phyloP scores from a whole-genome alignment of 1,140 invertebrate species.

The Drosophila subobscura region DNA sequence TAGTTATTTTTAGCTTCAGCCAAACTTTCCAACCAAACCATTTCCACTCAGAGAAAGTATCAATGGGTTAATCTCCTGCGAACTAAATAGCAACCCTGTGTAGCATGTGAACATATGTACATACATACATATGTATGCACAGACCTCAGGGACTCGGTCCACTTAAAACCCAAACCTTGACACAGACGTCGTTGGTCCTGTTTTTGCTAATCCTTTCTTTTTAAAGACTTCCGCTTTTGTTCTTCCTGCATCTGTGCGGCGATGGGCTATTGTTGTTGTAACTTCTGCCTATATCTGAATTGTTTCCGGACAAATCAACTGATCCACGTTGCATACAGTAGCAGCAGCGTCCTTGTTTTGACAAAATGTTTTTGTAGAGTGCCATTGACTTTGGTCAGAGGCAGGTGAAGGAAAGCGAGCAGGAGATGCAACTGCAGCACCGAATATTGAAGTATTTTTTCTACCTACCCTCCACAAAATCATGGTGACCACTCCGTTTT shows the following conservation, averaged over 20 bases:
- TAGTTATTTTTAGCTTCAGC: neutral
- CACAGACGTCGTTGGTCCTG: slow-evolving; percentile 39
- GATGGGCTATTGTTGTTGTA: slow-evolving; percentile 45
- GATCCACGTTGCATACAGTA: slow-evolving; percentile 79
- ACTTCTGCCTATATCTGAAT: no score
- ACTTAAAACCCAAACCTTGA: slow-evolving; percentile 34
- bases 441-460: slow-evolving; percentile 24
- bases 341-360: slow-evolving; percentile 75
- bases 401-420: neutral
- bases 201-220: slow-evolving; percentile 71
- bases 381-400: slow-evolving; percentile 68
- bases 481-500: slow-evolving; percentile 44
- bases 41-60: slow-evolving; percentile 10
- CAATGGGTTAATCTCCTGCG: slow-evolving; percentile 53
- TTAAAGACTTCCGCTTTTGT: slow-evolving; percentile 17
- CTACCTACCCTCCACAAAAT: slow-evolving; percentile 25
- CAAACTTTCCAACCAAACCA: slow-evolving; percentile 11
- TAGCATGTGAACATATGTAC: slow-evolving; percentile 38
- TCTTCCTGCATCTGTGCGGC: slow-evolving; percentile 53
- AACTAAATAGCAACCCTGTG: slow-evolving; percentile 35
- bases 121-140: slow-evolving; percentile 48
- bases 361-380: slow-evolving; percentile 80
- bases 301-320: slow-evolving; percentile 62
- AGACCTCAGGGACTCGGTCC: slow-evolving; percentile 17
- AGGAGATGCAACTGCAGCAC: slow-evolving; percentile 42